A percentile compares a stretch with the other conserved stretches of the same genome.
phyloP scores from a whole-genome alignment of 2,888 invertebrate species.

The Abrostola triplasia region DNA sequence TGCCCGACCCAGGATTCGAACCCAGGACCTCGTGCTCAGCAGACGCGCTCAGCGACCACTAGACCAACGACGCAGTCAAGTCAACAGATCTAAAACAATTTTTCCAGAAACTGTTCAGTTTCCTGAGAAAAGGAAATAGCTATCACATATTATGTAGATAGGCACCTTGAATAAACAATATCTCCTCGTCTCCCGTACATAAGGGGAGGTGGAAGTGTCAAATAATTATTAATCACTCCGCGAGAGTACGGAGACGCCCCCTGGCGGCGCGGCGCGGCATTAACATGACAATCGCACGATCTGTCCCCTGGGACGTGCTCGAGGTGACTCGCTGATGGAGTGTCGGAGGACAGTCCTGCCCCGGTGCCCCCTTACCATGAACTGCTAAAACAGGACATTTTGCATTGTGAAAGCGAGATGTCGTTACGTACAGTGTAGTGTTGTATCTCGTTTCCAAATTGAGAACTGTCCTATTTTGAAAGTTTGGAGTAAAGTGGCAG shows the following conservation, averaged over 20 bases:
- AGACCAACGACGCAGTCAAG: too few relatives aligned
- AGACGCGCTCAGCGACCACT: too few relatives aligned
- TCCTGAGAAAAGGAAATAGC: background rate
- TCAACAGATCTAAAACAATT: too few relatives aligned
- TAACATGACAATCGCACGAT: conserved; percentile 68
- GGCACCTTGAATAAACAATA: conserved; percentile 29
- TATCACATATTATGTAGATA: background rate
- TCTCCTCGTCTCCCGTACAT: conserved; percentile 44
- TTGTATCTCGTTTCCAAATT: too few relatives aligned
- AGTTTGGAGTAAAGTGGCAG: too few relatives aligned
- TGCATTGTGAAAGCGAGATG: too few relatives aligned
- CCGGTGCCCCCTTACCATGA: background rate
- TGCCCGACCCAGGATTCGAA: too few relatives aligned
- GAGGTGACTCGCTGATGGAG: conserved; percentile 15
- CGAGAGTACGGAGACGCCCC: conserved; percentile 49
- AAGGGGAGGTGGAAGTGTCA: conserved; percentile 54
- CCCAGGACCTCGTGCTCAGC: too few relatives aligned
- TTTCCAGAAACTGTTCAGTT: background rate
- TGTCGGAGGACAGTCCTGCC: conserved; percentile 19
- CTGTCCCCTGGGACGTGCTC: conserved; percentile 47
- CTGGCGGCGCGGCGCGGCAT: conserved; percentile 55
- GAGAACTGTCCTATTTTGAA: too few relatives aligned
- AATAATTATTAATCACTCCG: conserved; percentile 59
- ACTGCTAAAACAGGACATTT: too few relatives aligned
- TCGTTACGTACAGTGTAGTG: too few relatives aligned